Conservation (phyloP, 2,797 vertebrate species). For the Catharus ustulatus region DNA sequence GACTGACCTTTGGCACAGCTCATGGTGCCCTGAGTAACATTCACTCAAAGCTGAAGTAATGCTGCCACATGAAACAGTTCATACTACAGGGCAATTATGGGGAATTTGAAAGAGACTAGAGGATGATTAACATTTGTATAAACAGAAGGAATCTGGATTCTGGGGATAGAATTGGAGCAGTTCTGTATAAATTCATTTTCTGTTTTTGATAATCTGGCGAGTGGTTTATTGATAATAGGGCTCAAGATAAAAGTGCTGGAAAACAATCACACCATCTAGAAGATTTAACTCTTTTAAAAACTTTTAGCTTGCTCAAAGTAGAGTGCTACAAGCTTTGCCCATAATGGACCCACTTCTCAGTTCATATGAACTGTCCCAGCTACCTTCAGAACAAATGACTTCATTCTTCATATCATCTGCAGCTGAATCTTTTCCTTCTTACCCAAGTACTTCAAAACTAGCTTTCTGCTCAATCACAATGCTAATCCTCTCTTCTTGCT, state of each 20-base stretch:
- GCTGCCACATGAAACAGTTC: conserved; percentile 33
- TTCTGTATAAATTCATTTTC: not conserved
- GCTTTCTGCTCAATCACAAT: not conserved
- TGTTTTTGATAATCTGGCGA: conserved; percentile 17
- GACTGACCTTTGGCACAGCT: conserved; percentile 37
- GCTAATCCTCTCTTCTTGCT: not conserved
- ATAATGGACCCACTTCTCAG: not conserved
- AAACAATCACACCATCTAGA: not conserved
- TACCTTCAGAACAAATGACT: not conserved
- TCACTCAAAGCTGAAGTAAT: conserved; percentile 32
- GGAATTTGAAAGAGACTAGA: conserved; percentile 18
- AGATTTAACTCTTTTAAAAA: not conserved
- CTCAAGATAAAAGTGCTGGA: not conserved
- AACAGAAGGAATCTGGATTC: conserved; percentile 14
- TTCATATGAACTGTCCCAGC: not conserved
- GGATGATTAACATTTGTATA: conserved; percentile 37
- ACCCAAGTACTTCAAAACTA: not conserved
- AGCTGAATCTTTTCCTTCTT: not conserved
- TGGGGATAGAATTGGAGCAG: conserved; percentile 4
- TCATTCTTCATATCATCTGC: not conserved
- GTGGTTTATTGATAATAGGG: conserved; percentile 19
- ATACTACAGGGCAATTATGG: conserved; percentile 30
- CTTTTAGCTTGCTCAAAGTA: not conserved
- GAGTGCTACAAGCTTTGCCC: not conserved
- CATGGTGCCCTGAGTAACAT: not conserved